Conservation (phyloP, 2,113 vertebrate genomes). For the Pollachius pollachius region DNA sequence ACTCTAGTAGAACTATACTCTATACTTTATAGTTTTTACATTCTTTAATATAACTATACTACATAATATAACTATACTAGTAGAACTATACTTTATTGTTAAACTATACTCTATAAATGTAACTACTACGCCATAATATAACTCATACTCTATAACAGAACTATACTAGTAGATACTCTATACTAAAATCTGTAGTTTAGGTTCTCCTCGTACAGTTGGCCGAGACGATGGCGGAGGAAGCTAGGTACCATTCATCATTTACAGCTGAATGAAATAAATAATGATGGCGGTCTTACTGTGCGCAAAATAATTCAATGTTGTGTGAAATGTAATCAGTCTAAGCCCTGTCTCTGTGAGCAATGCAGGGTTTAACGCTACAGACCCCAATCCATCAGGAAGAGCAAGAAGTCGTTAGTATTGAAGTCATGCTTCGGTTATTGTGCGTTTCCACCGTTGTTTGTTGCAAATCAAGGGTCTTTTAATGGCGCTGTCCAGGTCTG, state of each 20-base stretch:
- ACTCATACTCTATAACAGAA: no score
- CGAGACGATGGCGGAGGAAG: no score
- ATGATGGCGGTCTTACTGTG: constrained; percentile 1
- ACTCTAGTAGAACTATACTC: no score
- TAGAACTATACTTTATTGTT: no score
- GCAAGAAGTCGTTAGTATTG: constrained; percentile 2
- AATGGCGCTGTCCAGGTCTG: constrained; percentile 34
- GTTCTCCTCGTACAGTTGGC: no score
- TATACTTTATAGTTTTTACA: no score
- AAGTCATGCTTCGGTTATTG: constrained; percentile 14
- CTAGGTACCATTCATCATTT: background rate
- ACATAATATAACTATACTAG: no score
- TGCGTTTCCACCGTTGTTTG: constrained; percentile 17
- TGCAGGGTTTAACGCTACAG: background rate
- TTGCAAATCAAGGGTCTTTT: constrained; percentile 32
- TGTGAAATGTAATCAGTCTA: constrained; percentile 19
- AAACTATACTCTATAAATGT: no score
- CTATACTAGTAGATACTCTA: no score
- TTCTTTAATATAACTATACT: no score
- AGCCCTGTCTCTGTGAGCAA: constrained; percentile 1
- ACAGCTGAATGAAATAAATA: background rate
- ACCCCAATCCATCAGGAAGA: background rate
- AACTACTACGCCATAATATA: no score
- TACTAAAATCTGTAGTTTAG: no score
- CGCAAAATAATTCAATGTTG: constrained; percentile 7